Conservation (phyloP, 1,140 invertebrate species). For the Drosophila yakuba region DNA sequence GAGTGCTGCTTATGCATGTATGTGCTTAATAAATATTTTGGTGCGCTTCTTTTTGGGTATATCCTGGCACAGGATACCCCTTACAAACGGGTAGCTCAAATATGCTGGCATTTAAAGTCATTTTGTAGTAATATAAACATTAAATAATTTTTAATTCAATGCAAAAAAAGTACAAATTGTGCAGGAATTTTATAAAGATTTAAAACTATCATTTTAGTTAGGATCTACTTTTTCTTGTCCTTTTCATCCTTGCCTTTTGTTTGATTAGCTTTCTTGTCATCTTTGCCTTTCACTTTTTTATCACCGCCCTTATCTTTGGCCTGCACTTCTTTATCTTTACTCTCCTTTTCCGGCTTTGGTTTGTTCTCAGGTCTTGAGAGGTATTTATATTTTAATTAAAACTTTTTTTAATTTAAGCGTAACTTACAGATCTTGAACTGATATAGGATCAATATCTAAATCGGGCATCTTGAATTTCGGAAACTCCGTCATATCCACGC, state of each 20-base stretch:
- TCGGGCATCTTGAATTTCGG: constrained; percentile 39
- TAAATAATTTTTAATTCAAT: no score
- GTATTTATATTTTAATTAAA: background rate
- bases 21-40: constrained; percentile 41
- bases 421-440: constrained; percentile 24
- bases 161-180: constrained; percentile 6
- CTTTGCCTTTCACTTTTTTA: constrained; percentile 1
- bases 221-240: constrained; percentile 8
- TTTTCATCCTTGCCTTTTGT: constrained; percentile 1
- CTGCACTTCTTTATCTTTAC: background rate
- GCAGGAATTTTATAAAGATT: background rate
- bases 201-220: background rate
- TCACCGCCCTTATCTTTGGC: background rate
- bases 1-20: constrained; percentile 20
- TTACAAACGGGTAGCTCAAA: constrained; percentile 15
- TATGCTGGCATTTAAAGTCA: background rate
- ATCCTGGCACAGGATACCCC: background rate
- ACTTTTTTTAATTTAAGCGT: background rate
- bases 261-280: background rate
- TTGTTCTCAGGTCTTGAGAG: constrained; percentile 9
- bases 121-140: no score
- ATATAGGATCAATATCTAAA: constrained; percentile 33
- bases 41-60: constrained; percentile 20
- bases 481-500: constrained; percentile 19
- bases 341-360: background rate